Conservation (phyloP, 2,113 vertebrate species). For the Salvator merianae region DNA sequence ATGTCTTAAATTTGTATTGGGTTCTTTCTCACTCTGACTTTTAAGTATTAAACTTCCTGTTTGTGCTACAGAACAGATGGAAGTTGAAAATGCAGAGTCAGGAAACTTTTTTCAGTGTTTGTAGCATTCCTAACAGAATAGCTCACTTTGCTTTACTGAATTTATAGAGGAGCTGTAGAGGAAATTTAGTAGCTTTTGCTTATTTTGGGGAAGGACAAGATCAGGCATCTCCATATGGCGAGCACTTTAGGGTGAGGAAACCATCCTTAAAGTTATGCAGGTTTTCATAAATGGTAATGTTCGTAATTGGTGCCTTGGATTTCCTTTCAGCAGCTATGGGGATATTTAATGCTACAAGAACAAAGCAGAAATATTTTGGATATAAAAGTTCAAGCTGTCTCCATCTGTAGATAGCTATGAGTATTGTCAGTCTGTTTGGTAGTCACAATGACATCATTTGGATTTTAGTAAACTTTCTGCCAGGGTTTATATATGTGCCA, state of each 20-base stretch:
- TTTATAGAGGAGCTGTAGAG: not conserved
- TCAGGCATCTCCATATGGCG: not conserved
- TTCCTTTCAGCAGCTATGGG: not conserved
- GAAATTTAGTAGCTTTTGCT: slow-evolving; percentile 16
- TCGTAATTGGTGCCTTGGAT: not conserved
- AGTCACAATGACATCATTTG: not conserved
- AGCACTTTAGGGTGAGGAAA: not conserved
- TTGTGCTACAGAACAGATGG: slow-evolving; percentile 30
- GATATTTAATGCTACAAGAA: not conserved
- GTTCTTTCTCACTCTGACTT: not conserved
- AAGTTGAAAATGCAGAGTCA: slow-evolving; percentile 41
- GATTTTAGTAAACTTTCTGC: not conserved
- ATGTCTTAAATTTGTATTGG: slow-evolving; percentile 20
- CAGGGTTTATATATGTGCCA: not conserved
- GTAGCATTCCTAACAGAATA: slow-evolving; percentile 30
- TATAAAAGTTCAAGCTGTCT: not conserved
- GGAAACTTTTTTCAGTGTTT: slow-evolving; percentile 19
- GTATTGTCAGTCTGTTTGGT: no score
- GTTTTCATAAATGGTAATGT: not conserved
- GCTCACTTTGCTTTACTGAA: slow-evolving; percentile 25
- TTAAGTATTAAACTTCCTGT: slow-evolving; percentile 30
- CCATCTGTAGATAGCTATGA: not conserved
- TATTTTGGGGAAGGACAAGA: slow-evolving; percentile 25
- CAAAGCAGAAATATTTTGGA: not conserved
- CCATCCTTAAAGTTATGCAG: not conserved